Evolutionary conservation across 2,888 invertebrate species (phyloP), one percentile per base, ranked within the genome.

Genomic region (Stratiomys singularior): DNA sequence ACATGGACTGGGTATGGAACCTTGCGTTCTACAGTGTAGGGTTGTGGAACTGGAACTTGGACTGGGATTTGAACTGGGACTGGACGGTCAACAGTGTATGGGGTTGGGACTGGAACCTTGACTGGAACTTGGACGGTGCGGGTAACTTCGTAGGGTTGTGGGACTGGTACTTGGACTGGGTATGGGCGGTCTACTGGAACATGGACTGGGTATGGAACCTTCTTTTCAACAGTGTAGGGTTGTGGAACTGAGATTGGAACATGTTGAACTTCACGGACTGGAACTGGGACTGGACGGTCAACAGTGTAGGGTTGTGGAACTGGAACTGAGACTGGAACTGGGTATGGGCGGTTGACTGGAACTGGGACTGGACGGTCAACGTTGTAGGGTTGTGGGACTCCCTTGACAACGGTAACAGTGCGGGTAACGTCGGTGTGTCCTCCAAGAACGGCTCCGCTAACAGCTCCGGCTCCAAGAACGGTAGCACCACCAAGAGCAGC

Each of bases 131-230:
- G 94, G 15, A 94, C 86, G 85, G 91, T 91, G 86, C 93, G 93
- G 86, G 93, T 93, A 21, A 94, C 94, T 81, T 93, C 93, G 88
- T 94, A 94, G 82, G 94, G 94, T 83, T 93, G 93, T 79, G 93
- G 93, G 77, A 94, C 93, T 77, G 90, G 88, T 76, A 94, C 93
- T 88, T 94, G 93, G 82, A 94, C 93, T 84, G 94, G 93, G 86
- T 92, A 92, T 78, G 94, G 94, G 86, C 92, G 91, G 86, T 93
- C 93, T 81, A 93, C 93, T 83, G 91, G 92, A 76, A 93, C 92
- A 82, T 90, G 89, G 76, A 90, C 90, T 81, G 93, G 93, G 83
- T 91, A 91, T 71, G 76, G 78, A 1, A 78, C 78, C 46, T 74
- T 91, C 74, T 92, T 88, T 67, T 90, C 89, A 86, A 90, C 90